phyloP scores from a whole-genome alignment of 2,888 invertebrate genomes.

The Mimumesa dahlbomi region DNA sequence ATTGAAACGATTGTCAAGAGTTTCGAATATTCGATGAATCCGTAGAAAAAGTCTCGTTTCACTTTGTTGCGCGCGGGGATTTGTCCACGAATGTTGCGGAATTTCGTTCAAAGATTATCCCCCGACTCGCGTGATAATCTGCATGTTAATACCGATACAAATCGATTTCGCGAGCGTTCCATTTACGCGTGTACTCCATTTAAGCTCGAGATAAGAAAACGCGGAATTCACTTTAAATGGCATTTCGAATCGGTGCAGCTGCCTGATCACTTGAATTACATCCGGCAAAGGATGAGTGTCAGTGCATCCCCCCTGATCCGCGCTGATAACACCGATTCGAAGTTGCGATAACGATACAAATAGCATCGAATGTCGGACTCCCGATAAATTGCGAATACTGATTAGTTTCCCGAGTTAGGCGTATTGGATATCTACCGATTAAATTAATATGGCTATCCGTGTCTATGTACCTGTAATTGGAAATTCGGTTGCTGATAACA shows the following conservation, averaged over 20 bases:
- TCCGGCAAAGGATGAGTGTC: constrained; percentile 35
- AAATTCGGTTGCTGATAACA: too few relatives aligned
- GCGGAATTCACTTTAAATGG: constrained; percentile 23
- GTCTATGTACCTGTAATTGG: too few relatives aligned
- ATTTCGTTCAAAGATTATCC: background rate
- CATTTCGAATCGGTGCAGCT: constrained; percentile 27
- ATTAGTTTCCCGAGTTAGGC: constrained; percentile 33
- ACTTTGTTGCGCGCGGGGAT: background rate
- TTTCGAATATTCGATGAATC: too few relatives aligned
- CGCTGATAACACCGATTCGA: constrained; percentile 32
- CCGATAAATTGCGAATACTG: background rate
- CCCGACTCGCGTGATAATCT: background rate
- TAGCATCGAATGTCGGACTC: constrained; percentile 17
- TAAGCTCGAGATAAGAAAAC: constrained; percentile 1
- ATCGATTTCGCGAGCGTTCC: background rate
- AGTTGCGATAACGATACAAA: constrained; percentile 18
- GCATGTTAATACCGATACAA: background rate
- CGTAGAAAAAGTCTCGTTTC: too few relatives aligned
- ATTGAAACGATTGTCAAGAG: too few relatives aligned
- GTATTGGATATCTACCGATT: too few relatives aligned
- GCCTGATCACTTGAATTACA: constrained; percentile 28
- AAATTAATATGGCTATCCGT: too few relatives aligned
- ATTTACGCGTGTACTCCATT: background rate
- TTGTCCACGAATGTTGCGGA: background rate
- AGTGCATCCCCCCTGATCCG: constrained; percentile 27